Base-by-base conservation (phyloP, 2,113 vertebrate genomes). In the Struthidea cinerea region DNA sequence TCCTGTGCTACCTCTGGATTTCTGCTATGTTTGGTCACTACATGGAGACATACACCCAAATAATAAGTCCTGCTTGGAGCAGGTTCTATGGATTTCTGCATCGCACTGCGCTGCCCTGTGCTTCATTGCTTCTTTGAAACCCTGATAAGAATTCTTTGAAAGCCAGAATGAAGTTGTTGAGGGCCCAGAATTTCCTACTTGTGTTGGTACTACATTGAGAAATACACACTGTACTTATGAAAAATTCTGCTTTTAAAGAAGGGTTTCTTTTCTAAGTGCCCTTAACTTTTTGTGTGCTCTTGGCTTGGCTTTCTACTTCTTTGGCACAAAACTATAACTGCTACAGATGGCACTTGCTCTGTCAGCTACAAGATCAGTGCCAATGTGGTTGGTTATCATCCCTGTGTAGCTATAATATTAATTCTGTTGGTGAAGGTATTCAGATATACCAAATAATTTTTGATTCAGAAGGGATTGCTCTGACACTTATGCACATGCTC, bases 401-500 rank as follows among this genome's bases (percentile, higher is more conserved):
- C 7, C 10, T 39, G 4, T 14, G 65, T 61, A 63, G 12, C 5
- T 60, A 10, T 26, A 73, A 26, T 53, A 61, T 35, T 74, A 55
- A 76, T 73, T 73, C 27, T 57, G 24, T 73, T 59, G 44, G 23
- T 53, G 67, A 83, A 83, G 26, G 14, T 46, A 49, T 65, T 69
- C 46, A 57, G 42, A 68, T 80, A 57, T 32, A 41, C 6, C 28
- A 76, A 57, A 69, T 33, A 68, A 55, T 55, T 57, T 82, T 32
- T 73, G n/a, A 57, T 73, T 63, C 42, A 44, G 79, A 53, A 49
- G 7, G 22, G 17, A 39, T 33, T 55, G 27, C 27, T 50, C 52
- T 65, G 55, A 69, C 10, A 32, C 37, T 42, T 75, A 39, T 0
- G 0, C 32, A 65, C 3, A 2, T 53, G 41, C 47, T 87, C 42